A percentile compares a stretch with the other conserved stretches of the same genome.
Conservation (phyloP, 2,888 invertebrate species). For the Diarsia dahlii region DNA sequence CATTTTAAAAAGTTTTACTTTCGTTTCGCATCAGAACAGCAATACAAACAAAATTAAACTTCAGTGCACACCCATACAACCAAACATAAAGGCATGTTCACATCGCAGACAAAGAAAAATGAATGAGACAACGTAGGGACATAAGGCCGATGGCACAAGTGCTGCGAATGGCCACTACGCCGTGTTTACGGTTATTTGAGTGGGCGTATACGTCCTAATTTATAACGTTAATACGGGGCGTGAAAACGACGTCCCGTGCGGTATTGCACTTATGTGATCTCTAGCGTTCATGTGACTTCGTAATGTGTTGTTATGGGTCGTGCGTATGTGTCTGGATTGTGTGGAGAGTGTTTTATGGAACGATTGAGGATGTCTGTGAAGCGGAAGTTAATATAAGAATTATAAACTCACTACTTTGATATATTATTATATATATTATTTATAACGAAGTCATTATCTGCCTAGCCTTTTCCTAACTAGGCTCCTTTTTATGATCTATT, state of each 20-base stretch:
- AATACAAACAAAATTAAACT: constrained; percentile 21
- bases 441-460: too few species aligned
- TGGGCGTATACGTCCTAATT: constrained; percentile 87
- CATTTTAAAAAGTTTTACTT: neutral
- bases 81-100: constrained; percentile 58
- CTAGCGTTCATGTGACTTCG: constrained; percentile 43
- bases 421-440: too few species aligned
- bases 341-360: constrained; percentile 21
- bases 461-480: too few species aligned
- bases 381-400: neutral
- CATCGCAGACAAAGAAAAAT: constrained; percentile 73
- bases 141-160: constrained; percentile 81
- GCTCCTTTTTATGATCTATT: too few species aligned
- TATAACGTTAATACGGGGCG: constrained; percentile 88
- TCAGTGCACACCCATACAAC: constrained; percentile 12
- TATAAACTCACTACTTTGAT: too few species aligned
- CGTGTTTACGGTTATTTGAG: constrained; percentile 88
- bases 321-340: constrained; percentile 24
- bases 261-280: constrained; percentile 72
- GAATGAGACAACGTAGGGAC: constrained; percentile 75
- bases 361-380: neutral
- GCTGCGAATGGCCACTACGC: constrained; percentile 82
- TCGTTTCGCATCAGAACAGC: constrained; percentile 4
- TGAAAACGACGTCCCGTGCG: constrained; percentile 71
- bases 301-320: constrained; percentile 23